A percentile compares a stretch with the other conserved stretches of the same genome.
Conservation (phyloP, 2,888 invertebrate species). For the Tholera decimalis region DNA sequence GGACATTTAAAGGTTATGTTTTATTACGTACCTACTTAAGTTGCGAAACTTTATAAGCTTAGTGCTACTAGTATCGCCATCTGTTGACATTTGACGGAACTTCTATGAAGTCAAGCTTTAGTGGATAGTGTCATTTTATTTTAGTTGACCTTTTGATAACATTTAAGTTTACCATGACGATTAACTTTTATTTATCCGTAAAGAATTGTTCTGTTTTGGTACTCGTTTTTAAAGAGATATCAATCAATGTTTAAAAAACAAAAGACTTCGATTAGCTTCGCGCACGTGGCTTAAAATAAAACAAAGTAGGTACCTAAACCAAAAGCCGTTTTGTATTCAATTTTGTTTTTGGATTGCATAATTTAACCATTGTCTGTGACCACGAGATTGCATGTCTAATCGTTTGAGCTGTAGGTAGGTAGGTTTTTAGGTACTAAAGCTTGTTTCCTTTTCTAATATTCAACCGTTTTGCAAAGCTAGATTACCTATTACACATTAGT, state of each 20-base stretch:
- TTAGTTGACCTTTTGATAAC: constrained; percentile 30
- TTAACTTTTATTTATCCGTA: constrained; percentile 7
- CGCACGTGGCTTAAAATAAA: constrained; percentile 28
- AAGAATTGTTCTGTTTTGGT: constrained; percentile 15
- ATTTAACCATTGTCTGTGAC: constrained; percentile 30
- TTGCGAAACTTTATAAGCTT: constrained; percentile 18
- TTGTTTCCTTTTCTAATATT: neutral
- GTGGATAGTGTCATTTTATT: constrained; percentile 5
- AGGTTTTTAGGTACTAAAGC: constrained; percentile 5
- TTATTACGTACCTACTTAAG: constrained; percentile 10
- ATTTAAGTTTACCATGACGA: constrained; percentile 17
- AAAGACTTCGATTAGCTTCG: constrained; percentile 27
- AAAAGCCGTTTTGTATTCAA: constrained; percentile 31
- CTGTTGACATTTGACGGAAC: constrained; percentile 40
- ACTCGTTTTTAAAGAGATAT: neutral
- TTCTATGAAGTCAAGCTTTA: constrained; percentile 35
- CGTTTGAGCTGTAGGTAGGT: constrained; percentile 9
- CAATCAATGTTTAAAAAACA: neutral
- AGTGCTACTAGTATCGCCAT: constrained; percentile 52
- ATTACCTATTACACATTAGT: too few relatives aligned
- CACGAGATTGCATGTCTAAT: constrained; percentile 24
- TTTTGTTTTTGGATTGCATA: constrained; percentile 22
- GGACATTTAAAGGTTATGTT: constrained; percentile 37
- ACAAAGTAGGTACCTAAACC: neutral
- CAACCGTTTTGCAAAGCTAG: too few relatives aligned